Evolutionary conservation across 2,888 invertebrate species (phyloP), one percentile per base, ranked within the genome.

Genomic region (Drosophila diplacantha): DNA sequence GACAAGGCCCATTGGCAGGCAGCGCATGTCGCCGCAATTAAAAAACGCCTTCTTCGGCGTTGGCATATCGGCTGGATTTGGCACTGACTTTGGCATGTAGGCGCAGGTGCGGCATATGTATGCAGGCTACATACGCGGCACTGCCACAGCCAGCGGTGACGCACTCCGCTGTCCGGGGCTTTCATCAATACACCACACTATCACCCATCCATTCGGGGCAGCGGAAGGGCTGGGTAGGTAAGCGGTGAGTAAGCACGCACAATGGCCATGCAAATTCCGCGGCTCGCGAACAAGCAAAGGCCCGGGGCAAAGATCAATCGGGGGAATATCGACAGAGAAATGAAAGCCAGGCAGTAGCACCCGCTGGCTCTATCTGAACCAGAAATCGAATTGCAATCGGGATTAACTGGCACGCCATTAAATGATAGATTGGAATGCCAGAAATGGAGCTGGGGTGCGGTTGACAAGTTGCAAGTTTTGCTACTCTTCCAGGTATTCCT

Each of bases 1-100:
- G 66, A 70, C 81, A 66, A 71, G 75, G 73, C 77, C 84, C 75
- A 83, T 84, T 85, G 83, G 74, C 72, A 85, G 84, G 85, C 73
- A 70, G 74, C 65, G 69, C 85, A 85, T 85, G 85, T 85, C 82
- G 85, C 69, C 83, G 86, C 85, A 85, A 85, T 85, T 85, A 85
- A 85, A 85, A 85, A 83, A 82, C 83, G 86, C 86, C 86, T 85
- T 85, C 84, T 85, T 80, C 72, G 85, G 60, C 63, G 18, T 39
- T 16, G 60, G 44, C 51, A 37, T 62, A 61, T 61, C 61, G 35
- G 63, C 35, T 34, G 60, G 81, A 65, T 51, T 50, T 71, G 68
- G 68, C 80, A 71, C 77, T 79, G 71, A 73, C 69, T 82, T 74
- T 81, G 83, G 83, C 74, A 72, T 71, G 65, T 75, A 80, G 83